phyloP scores from a whole-genome alignment of 2,888 invertebrate species.

The Clanis bilineata region DNA sequence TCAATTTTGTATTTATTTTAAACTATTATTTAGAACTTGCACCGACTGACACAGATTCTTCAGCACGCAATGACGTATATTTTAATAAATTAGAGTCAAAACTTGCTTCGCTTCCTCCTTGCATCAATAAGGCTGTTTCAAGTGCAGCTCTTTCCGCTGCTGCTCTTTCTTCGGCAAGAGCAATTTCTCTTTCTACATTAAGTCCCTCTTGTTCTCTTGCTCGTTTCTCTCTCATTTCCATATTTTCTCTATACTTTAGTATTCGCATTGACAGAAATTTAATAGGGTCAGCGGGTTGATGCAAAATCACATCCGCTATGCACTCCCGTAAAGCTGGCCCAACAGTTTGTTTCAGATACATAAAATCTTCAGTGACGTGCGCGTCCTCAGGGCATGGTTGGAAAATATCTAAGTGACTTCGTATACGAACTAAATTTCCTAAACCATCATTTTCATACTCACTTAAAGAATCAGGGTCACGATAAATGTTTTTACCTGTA shows the following conservation, averaged over 20 bases:
- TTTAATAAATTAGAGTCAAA: slow-evolving; percentile 66
- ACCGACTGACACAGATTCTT: slow-evolving; percentile 38
- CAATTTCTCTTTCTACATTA: slow-evolving; percentile 55
- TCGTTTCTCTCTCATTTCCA: slow-evolving; percentile 58
- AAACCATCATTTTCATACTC: slow-evolving; percentile 76
- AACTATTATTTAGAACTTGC: slow-evolving; percentile 40
- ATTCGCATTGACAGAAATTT: slow-evolving; percentile 60
- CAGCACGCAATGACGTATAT: slow-evolving; percentile 48
- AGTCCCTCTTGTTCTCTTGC: slow-evolving; percentile 58
- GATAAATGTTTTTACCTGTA: slow-evolving; percentile 69
- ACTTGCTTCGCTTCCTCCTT: slow-evolving; percentile 68
- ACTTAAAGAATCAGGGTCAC: slow-evolving; percentile 60
- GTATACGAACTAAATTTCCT: slow-evolving; percentile 73
- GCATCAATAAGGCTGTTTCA: slow-evolving; percentile 50
- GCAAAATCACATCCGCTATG: slow-evolving; percentile 64
- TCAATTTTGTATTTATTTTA: background rate
- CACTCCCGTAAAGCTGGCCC: slow-evolving; percentile 65
- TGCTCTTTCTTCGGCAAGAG: slow-evolving; percentile 58
- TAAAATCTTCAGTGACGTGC: slow-evolving; percentile 69
- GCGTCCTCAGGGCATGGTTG: slow-evolving; percentile 63
- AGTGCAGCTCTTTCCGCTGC: slow-evolving; percentile 58
- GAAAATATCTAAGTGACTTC: slow-evolving; percentile 60
- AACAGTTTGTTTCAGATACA: slow-evolving; percentile 63
- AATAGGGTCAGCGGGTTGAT: slow-evolving; percentile 72
- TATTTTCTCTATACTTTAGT: slow-evolving; percentile 64